A percentile compares a stretch with the other conserved stretches of the same genome.
Conservation (phyloP, 2,888 invertebrate genomes). For the Oscheius onirici region DNA sequence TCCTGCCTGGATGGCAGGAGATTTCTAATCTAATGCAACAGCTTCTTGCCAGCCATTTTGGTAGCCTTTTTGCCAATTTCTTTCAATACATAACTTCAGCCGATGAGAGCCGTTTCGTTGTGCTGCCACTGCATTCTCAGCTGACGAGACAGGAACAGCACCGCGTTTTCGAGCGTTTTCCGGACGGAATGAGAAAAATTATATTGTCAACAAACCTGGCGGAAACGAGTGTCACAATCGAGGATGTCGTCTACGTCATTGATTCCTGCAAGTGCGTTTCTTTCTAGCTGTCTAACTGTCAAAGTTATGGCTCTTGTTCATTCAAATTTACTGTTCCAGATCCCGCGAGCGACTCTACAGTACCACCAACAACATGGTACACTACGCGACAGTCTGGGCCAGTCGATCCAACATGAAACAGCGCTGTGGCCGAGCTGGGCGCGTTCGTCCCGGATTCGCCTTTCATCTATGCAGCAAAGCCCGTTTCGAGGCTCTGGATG, state of each 20-base stretch:
- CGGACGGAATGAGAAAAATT: slow-evolving; percentile 75
- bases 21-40: slow-evolving; percentile 91
- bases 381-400: slow-evolving; percentile 92
- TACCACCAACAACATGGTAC: slow-evolving; percentile 97
- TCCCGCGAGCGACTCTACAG: slow-evolving; percentile 97
- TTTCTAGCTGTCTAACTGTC: slow-evolving; percentile 6
- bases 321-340: slow-evolving; percentile 68
- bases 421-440: slow-evolving; percentile 91
- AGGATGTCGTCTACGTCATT: slow-evolving; percentile 96
- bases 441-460: slow-evolving; percentile 90
- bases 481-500: slow-evolving; percentile 74
- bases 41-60: slow-evolving; percentile 83
- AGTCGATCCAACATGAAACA: slow-evolving; percentile 87
- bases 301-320: neutral
- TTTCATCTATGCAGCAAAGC: slow-evolving; percentile 84
- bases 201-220: slow-evolving; percentile 97
- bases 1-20: slow-evolving; percentile 95
- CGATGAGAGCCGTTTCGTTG: slow-evolving; percentile 73
- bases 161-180: slow-evolving; percentile 82
- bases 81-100: slow-evolving; percentile 23
- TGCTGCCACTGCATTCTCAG: slow-evolving; percentile 96
- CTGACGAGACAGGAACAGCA: slow-evolving; percentile 92
- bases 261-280: slow-evolving; percentile 86
- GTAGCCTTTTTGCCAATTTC: slow-evolving; percentile 74
- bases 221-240: slow-evolving; percentile 96